Evolutionary conservation across 2,888 invertebrate species (phyloP).

Genomic region (Tetranychus truncatus): DNA sequence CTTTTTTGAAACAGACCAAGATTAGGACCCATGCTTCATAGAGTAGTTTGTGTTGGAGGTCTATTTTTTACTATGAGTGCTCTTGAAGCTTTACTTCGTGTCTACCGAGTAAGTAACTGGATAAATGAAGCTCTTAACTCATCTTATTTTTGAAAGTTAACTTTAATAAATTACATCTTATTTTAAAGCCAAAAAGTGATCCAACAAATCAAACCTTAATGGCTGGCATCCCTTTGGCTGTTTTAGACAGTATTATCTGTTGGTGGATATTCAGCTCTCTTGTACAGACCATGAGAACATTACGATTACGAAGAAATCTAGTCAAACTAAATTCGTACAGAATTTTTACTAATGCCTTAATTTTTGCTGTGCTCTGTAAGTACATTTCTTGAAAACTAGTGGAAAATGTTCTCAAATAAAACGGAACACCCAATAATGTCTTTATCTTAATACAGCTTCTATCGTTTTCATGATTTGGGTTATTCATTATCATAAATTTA

Average conservation of each 20-base stretch:
- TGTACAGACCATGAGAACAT: constrained; percentile 69
- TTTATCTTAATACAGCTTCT: constrained; percentile 42
- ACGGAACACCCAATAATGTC: not conserved
- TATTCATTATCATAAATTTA: constrained; percentile 42
- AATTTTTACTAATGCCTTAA: constrained; percentile 81
- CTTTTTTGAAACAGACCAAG: constrained; percentile 46
- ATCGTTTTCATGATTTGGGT: constrained; percentile 84
- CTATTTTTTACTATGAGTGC: constrained; percentile 64
- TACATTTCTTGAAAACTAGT: constrained; percentile 3
- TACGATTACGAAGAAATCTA: constrained; percentile 67
- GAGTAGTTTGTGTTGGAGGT: constrained; percentile 62
- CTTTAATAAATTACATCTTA: constrained; percentile 18
- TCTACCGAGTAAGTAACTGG: constrained; percentile 36
- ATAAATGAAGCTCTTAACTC: not conserved
- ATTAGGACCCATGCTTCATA: constrained; percentile 66
- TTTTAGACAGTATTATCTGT: constrained; percentile 49
- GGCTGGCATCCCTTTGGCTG: constrained; percentile 64
- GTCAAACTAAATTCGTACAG: constrained; percentile 72
- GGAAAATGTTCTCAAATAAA: constrained; percentile 1
- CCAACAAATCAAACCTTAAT: constrained; percentile 48
- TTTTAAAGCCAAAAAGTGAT: constrained; percentile 42
- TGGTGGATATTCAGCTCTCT: constrained; percentile 60
- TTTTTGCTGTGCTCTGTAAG: constrained; percentile 57
- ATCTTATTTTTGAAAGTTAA: not conserved
- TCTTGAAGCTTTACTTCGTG: constrained; percentile 66